These are phyloP conservation scores for Ciconia stormi DNA, from an alignment of 2,113 vertebrate species.

Conservation along the genomic window DNA sequence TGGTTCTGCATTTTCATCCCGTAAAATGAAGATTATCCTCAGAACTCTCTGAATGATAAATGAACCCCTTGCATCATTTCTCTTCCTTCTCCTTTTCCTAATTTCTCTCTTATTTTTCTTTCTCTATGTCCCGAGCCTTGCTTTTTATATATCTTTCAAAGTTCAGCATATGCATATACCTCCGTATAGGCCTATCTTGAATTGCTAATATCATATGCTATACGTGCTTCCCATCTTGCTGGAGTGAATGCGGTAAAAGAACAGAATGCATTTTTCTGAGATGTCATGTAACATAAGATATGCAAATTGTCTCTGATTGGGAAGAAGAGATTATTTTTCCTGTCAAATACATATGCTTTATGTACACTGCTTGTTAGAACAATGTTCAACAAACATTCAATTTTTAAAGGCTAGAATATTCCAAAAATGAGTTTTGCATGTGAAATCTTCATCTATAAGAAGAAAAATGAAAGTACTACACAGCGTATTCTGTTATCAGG, in stretches of 20 bases:
- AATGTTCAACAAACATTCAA: slow-evolving; percentile 43
- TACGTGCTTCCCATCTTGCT: background rate
- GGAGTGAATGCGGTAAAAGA: background rate
- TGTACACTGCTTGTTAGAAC: slow-evolving; percentile 39
- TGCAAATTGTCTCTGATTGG: slow-evolving; percentile 51
- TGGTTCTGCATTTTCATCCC: background rate
- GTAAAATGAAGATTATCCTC: background rate
- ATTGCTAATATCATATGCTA: background rate
- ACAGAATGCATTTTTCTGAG: slow-evolving; percentile 9
- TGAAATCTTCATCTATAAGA: background rate
- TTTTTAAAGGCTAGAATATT: background rate
- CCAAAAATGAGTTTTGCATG: background rate
- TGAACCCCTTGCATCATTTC: background rate
- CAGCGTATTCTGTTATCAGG: background rate
- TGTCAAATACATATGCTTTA: slow-evolving; percentile 58
- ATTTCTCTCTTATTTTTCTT: background rate
- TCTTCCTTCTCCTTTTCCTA: background rate
- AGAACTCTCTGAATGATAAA: background rate
- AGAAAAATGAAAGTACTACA: background rate
- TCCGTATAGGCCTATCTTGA: background rate
- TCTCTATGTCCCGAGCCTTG: background rate
- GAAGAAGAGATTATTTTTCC: slow-evolving; percentile 48
- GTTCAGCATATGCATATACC: background rate
- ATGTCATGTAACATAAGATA: slow-evolving; percentile 41
- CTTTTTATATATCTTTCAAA: background rate